Base-by-base conservation (phyloP, 2,888 invertebrate genomes). In the Drosophila quinaria region DNA sequence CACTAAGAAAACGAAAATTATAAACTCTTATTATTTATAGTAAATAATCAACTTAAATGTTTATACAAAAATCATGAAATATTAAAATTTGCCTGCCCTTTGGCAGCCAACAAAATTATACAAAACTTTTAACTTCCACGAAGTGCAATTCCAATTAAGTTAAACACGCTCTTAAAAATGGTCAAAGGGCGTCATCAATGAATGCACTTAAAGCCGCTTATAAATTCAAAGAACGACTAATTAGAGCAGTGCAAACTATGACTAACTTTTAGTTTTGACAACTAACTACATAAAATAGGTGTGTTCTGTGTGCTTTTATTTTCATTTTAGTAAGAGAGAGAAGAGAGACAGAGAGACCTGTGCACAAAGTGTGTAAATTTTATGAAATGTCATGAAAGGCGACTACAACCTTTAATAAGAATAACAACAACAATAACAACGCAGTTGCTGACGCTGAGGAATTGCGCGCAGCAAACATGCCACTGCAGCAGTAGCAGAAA, bases 391-490 rank as follows among this genome's bases (percentile, higher is more conserved):
- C 54, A 66, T 60, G 74, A 56, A 62, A 78, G 67, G 71, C 51
- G 50, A 33, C 55, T 15, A 37, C 50, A 58, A 44, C 58, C 37
- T 22, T 44, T 55, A 51, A 42, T 31, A 64, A 59, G 46, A 58
- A 54, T 50, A 52, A 59, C 29, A 42, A 60, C 33, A 47, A 54
- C 33, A 44, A 59, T 9, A 37, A 44, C n/a, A 39, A 11, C 19
- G 35, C 52, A 44, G 42, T 60, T 50, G 66, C 73, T 71, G 72
- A 72, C 71, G 79, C 65, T 64, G 69, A 74, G 73, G 75, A 86
- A 87, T 83, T 88, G 83, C 78, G 84, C 77, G 80, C 67, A 64
- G 65, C 73, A 75, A 74, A 87, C 84, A 87, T 87, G 89, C 75
- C 68, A 86, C 79, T 64, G 42, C 46, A 61, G 31, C 49, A 31